These are phyloP conservation scores for Crotalus tigris DNA, from an alignment of 2,113 vertebrate species.

Conservation along the genomic window DNA sequence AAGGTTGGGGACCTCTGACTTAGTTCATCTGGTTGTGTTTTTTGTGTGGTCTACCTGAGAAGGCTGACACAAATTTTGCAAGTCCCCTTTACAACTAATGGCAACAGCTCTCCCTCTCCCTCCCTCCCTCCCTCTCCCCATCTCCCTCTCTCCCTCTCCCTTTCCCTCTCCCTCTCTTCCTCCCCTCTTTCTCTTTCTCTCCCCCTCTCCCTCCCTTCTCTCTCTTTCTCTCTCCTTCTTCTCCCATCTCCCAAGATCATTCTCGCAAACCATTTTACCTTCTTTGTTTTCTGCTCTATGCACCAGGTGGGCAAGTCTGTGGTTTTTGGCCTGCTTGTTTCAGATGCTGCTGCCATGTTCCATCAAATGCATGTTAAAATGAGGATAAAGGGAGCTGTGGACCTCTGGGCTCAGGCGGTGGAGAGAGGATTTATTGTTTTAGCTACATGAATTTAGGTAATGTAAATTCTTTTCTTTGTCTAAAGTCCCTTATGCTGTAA, in stretches of 20 bases:
- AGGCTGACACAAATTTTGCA: not conserved
- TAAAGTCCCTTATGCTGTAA: not conserved
- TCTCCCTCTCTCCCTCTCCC: rapidly evolving
- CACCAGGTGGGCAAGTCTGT: not conserved
- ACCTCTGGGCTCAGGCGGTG: rapidly evolving
- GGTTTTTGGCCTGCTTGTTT: not conserved
- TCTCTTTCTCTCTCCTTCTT: not conserved
- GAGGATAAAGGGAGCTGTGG: not conserved
- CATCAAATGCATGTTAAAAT: not conserved
- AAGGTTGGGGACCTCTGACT: no score
- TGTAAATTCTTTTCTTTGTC: constrained; percentile 21
- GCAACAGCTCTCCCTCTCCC: not conserved
- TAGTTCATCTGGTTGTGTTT: not conserved
- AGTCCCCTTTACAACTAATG: not conserved
- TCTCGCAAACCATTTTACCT: not conserved
- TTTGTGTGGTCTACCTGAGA: not conserved
- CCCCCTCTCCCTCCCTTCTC: no score
- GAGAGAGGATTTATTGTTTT: constrained; percentile 30
- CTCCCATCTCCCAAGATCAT: not conserved
- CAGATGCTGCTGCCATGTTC: not conserved
- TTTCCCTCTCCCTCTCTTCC: no score
- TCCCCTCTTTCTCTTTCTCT: no score
- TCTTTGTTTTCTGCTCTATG: not conserved
- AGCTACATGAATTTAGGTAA: constrained; percentile 29
- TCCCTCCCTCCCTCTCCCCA: no score